These are phyloP conservation scores for Euwallacea similis DNA, from an alignment of 1,140 invertebrate species.

Conservation along the genomic window DNA sequence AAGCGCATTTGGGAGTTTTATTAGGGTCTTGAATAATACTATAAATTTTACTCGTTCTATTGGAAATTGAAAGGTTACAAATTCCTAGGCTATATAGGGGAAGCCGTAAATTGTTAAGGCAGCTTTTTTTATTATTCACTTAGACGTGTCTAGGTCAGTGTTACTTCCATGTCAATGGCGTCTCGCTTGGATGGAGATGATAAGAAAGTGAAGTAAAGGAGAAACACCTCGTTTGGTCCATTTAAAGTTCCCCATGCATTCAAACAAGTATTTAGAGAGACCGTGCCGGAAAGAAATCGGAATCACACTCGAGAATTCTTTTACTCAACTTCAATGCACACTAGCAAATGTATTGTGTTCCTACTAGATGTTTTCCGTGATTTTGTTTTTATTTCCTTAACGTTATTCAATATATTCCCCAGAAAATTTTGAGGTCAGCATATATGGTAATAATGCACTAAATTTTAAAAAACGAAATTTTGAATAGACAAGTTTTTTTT, in stretches of 20 bases:
- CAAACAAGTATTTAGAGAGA: conserved; percentile 33
- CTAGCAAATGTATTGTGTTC: conserved; percentile 30
- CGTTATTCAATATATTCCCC: too few species aligned
- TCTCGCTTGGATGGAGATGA: background rate
- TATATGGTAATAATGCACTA: too few species aligned
- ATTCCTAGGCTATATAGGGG: background rate
- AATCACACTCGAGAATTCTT: conserved; percentile 28
- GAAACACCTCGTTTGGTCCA: conserved; percentile 13
- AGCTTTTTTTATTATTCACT: background rate
- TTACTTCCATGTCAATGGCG: background rate
- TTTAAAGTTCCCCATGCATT: conserved; percentile 25
- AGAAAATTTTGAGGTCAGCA: too few species aligned
- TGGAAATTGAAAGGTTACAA: conserved; percentile 19
- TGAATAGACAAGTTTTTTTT: too few species aligned
- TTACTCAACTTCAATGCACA: conserved; percentile 27
- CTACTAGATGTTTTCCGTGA: conserved; percentile 15
- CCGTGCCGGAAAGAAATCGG: conserved; percentile 26
- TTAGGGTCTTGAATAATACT: conserved; percentile 29
- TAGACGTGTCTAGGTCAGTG: background rate
- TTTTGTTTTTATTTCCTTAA: background rate
- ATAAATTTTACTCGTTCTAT: conserved; percentile 26
- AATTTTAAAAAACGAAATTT: too few species aligned
- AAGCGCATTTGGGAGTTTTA: conserved; percentile 32
- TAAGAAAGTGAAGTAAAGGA: conserved; percentile 2
- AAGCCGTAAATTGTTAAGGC: background rate